Conservation (phyloP, 2,888 invertebrate genomes). For the Eustalomyia histrio region DNA sequence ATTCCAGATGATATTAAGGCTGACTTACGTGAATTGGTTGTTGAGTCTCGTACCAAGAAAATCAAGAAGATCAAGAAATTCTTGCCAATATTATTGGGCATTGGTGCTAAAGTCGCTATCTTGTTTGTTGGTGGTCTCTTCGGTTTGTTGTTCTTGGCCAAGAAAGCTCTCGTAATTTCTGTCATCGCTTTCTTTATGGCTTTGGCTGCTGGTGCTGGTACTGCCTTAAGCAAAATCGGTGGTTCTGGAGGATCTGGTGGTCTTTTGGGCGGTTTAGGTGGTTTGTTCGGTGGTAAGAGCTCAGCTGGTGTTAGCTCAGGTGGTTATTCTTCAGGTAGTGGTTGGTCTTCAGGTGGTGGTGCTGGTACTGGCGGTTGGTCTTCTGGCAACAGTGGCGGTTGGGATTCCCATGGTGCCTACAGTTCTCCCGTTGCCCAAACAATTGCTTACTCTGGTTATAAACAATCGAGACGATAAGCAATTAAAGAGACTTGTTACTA, state of each 20-base stretch:
- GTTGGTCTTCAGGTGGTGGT: slow-evolving; percentile 64
- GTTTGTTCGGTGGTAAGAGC: slow-evolving; percentile 76
- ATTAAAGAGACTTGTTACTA: slow-evolving; percentile 32
- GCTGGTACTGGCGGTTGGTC: slow-evolving; percentile 74
- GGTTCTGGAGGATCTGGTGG: slow-evolving; percentile 75
- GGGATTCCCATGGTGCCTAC: slow-evolving; percentile 80
- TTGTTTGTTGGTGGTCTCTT: slow-evolving; percentile 82
- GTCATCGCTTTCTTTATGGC: slow-evolving; percentile 83
- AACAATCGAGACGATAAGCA: slow-evolving; percentile 78
- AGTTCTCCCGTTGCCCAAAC: slow-evolving; percentile 81
- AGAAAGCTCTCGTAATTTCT: slow-evolving; percentile 83
- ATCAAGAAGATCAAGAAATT: slow-evolving; percentile 81
- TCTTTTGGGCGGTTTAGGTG: slow-evolving; percentile 74
- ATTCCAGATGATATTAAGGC: slow-evolving; percentile 82
- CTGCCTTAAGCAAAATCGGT: slow-evolving; percentile 74
- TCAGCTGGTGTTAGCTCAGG: slow-evolving; percentile 69
- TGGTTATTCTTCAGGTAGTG: slow-evolving; percentile 68
- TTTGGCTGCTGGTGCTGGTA: slow-evolving; percentile 79
- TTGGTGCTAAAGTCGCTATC: slow-evolving; percentile 82
- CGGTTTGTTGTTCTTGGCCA: slow-evolving; percentile 82
- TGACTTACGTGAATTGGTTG: slow-evolving; percentile 81
- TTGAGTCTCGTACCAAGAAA: slow-evolving; percentile 83
- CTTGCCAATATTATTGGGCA: slow-evolving; percentile 82
- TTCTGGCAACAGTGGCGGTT: slow-evolving; percentile 74
- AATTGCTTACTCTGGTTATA: slow-evolving; percentile 81